Base-by-base conservation (phyloP, 2,888 invertebrate genomes). In the Acleris sparsana region DNA sequence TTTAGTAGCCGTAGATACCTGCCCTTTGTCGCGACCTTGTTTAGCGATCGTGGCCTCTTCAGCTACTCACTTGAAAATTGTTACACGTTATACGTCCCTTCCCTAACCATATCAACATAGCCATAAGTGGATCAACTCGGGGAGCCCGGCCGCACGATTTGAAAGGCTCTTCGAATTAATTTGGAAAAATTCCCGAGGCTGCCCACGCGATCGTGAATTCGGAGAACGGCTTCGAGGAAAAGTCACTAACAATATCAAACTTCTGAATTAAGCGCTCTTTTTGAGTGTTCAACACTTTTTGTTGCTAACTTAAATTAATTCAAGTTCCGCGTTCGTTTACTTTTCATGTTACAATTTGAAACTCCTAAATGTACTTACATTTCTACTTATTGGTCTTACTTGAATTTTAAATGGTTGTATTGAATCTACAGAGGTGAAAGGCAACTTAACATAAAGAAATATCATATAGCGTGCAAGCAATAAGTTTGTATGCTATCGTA, bases 1-100 rank as follows among this genome's bases (percentile, higher is more conserved):
- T 76, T 72, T 72, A 75, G 72, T 71, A 72, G 66, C 57, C 57
- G 52, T 63, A n/a, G n/a, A n/a, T n/a, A 58, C 53, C 70, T 76
- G 82, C 84, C 83, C 80, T 82, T 83, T 80, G 73, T 71, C 70
- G 70, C 72, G 72, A 69, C 77, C 80, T 78, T 75, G 57, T 56
- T 61, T 16, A 29, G 56, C 33, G 60, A 33, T 46, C 56, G 53
- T 55, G 49, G 46, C 46, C 55, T 60, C 51, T 29, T 25, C 22
- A 39, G 39, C 44, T 20, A 29, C 48, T 51, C 43, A 65, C 64
- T 33, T 53, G 63, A 58, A 33, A 33, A 33, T 33, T 29, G 29
- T 33, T 33, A 22, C 33, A 58, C 44, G 43, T 13, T 58, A 51
- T 29, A 44, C 17, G 25, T 61, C 43, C 44, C 53, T 33, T 13